These are phyloP conservation scores for Drosophila bocqueti DNA, from an alignment of 1,140 invertebrate genomes.

Conservation along the genomic window DNA sequence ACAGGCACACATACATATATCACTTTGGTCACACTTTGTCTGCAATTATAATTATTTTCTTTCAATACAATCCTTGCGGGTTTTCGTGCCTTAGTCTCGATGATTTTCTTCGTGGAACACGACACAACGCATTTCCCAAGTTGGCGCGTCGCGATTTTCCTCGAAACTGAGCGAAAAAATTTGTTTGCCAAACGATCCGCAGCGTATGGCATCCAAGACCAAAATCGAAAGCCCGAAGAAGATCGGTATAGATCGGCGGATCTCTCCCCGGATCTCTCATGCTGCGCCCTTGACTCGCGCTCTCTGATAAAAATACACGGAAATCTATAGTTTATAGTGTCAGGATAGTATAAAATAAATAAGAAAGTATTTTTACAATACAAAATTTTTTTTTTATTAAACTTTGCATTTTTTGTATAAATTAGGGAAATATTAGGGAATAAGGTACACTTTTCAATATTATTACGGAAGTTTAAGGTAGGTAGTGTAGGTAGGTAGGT, in stretches of 20 bases:
- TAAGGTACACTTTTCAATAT: too few species aligned
- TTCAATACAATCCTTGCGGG: conserved; percentile 54
- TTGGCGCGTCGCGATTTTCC: conserved; percentile 80
- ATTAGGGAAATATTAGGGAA: too few species aligned
- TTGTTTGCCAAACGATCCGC: conserved; percentile 61
- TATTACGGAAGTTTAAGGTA: too few species aligned
- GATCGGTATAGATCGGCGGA: conserved; percentile 59
- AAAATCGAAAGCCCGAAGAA: conserved; percentile 72
- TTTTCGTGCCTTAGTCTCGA: conserved; percentile 32
- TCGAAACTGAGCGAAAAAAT: conserved; percentile 70
- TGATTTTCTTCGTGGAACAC: conserved; percentile 40
- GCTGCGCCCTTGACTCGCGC: conserved; percentile 51
- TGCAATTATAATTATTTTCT: conserved; percentile 19
- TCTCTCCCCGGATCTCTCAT: conserved; percentile 50
- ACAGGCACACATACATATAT: conserved; percentile 45
- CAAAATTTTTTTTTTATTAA: neutral
- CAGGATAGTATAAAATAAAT: neutral
- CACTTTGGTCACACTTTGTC: conserved; percentile 55
- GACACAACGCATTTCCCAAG: conserved; percentile 71
- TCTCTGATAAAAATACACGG: conserved; percentile 21
- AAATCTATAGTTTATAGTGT: neutral
- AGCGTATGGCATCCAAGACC: conserved; percentile 65
- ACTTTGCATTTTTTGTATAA: too few species aligned
- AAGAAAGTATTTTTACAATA: neutral
- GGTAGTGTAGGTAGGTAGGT: too few species aligned